Evolutionary conservation across 1,140 invertebrate genomes (phyloP).

Genomic region (Trachelipus rathkii): DNA sequence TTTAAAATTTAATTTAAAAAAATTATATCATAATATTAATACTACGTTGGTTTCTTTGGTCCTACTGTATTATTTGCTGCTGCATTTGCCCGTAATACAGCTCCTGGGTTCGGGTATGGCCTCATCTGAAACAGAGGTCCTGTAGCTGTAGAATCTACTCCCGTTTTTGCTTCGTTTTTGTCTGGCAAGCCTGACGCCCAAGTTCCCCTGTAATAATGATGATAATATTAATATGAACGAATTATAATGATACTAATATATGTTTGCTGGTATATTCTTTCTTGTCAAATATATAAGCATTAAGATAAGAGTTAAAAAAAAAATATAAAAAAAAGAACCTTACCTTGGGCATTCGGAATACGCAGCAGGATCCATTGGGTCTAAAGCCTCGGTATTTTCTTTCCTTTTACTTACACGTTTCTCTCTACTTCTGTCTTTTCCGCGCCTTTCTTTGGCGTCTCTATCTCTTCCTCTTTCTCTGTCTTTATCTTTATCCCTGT

Average conservation of each 20-base stretch:
- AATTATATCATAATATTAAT: too few relatives aligned
- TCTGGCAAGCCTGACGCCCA: constrained; percentile 75
- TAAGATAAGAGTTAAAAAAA: not conserved
- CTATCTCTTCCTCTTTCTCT: not conserved
- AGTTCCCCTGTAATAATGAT: constrained; percentile 64
- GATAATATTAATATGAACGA: constrained; percentile 23
- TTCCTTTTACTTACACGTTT: not conserved
- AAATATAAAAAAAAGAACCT: not conserved
- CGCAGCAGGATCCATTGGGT: constrained; percentile 20
- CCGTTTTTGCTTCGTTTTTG: constrained; percentile 69
- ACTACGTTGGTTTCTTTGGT: constrained; percentile 25
- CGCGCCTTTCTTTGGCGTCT: not conserved
- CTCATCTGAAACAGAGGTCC: constrained; percentile 83
- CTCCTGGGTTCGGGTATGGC: constrained; percentile 87
- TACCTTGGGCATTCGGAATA: constrained; percentile 26
- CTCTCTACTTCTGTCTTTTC: not conserved
- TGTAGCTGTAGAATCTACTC: constrained; percentile 82
- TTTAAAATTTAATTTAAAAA: too few relatives aligned
- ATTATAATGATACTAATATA: too few relatives aligned
- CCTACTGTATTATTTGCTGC: constrained; percentile 30
- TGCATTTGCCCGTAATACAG: constrained; percentile 70
- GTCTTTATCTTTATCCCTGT: not conserved
- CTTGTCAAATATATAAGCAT: not conserved
- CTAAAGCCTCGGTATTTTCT: not conserved
- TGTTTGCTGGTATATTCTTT: too few relatives aligned